Evolutionary conservation across 1,140 invertebrate genomes (phyloP).

Genomic region (Trinorchestia longiramus): DNA sequence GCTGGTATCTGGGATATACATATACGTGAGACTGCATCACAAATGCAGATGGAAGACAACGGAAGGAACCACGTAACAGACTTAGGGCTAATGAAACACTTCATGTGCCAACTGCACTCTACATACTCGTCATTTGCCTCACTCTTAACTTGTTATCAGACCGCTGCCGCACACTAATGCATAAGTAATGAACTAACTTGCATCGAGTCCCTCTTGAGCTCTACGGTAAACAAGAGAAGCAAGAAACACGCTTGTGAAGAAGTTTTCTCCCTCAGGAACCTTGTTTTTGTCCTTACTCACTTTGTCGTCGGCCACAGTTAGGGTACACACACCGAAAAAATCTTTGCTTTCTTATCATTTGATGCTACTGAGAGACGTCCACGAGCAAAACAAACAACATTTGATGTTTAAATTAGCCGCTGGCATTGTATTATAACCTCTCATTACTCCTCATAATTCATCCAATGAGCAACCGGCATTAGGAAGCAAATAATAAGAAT

Average conservation of each 20-base stretch:
- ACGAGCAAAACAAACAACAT: not conserved
- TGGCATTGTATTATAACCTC: not conserved
- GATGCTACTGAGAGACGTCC: not conserved
- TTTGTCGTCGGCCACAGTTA: not conserved
- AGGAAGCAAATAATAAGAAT: no score
- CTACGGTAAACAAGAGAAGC: not conserved
- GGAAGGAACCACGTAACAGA: not conserved
- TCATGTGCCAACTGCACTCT: not conserved
- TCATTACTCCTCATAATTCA: not conserved
- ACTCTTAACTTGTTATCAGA: not conserved
- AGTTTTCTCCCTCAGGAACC: not conserved
- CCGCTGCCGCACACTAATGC: not conserved
- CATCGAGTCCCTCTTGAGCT: not conserved
- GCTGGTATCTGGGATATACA: no score
- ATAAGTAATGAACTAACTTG: not conserved
- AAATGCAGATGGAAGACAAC: no score
- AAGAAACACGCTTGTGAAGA: not conserved
- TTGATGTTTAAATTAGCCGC: not conserved
- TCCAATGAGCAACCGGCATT: not conserved
- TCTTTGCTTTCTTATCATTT: not conserved
- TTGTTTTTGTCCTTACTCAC: not conserved
- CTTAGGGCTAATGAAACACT: not conserved
- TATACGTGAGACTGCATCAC: no score
- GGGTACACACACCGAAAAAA: not conserved
- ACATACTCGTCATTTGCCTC: not conserved